Percentiles rank a stretch among this genome's conserved stretches.
These are phyloP conservation scores for Diadophis punctatus DNA, from an alignment of 2,113 vertebrate genomes.

Conservation along the genomic window DNA sequence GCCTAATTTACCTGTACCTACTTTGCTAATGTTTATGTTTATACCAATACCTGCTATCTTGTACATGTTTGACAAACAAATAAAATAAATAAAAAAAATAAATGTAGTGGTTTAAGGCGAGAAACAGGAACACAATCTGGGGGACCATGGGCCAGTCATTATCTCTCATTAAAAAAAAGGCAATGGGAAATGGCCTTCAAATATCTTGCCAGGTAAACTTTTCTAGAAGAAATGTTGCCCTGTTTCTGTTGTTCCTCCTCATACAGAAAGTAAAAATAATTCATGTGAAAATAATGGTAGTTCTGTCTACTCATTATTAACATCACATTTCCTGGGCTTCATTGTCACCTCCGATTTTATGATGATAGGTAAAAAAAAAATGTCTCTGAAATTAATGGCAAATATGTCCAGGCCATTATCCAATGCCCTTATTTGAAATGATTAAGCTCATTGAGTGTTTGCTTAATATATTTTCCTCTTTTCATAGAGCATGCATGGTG, in stretches of 20 bases:
- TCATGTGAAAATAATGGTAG: slow-evolving; percentile 51
- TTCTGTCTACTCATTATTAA: slow-evolving; percentile 49
- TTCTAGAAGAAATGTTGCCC: slow-evolving; percentile 22
- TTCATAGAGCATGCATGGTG: slow-evolving; percentile 58
- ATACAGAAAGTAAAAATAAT: slow-evolving; percentile 38
- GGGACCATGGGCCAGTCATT: background rate
- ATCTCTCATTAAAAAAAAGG: background rate
- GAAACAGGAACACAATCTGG: background rate
- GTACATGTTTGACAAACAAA: too few relatives aligned
- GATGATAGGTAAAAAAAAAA: slow-evolving; percentile 69
- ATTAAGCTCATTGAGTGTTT: slow-evolving; percentile 72
- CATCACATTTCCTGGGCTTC: slow-evolving; percentile 45
- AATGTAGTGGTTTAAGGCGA: background rate
- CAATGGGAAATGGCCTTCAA: background rate
- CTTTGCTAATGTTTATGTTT: too few relatives aligned
- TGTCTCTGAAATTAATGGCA: slow-evolving; percentile 68
- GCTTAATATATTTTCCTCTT: slow-evolving; percentile 74
- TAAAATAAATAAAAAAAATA: too few relatives aligned
- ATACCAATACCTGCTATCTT: too few relatives aligned
- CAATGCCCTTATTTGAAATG: slow-evolving; percentile 64
- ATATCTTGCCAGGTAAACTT: background rate
- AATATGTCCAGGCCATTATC: slow-evolving; percentile 62
- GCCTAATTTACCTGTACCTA: too few relatives aligned
- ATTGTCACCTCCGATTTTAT: slow-evolving; percentile 59
- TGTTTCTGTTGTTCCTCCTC: background rate